Evolutionary conservation across 2,888 invertebrate species (phyloP).

Genomic region (Drosophila seclusa): DNA sequence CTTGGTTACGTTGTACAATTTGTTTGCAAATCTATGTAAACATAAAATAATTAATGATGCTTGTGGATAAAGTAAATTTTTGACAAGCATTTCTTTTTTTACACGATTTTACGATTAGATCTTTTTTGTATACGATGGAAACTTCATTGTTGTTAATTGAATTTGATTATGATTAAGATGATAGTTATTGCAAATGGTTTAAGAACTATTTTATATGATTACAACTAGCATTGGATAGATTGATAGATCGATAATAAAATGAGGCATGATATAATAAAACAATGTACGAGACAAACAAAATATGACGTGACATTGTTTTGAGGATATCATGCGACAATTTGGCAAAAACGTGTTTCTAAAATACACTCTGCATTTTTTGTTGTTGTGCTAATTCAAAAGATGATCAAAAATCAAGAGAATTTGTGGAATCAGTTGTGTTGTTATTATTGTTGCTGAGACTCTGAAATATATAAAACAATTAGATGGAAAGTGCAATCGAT

Average conservation of each 20-base stretch:
- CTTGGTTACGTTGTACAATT: slow-evolving; percentile 65
- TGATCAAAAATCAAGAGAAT: slow-evolving; percentile 13
- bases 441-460: slow-evolving; percentile 26
- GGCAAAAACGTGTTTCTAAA: slow-evolving; percentile 56
- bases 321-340: slow-evolving; percentile 50
- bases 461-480: slow-evolving; percentile 59
- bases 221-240: slow-evolving; percentile 32
- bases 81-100: slow-evolving; percentile 38
- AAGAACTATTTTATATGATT: slow-evolving; percentile 48
- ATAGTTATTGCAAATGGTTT: slow-evolving; percentile 53
- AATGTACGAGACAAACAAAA: slow-evolving; percentile 34
- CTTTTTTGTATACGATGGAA: slow-evolving; percentile 17
- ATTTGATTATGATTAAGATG: slow-evolving; percentile 39
- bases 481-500: slow-evolving; percentile 44
- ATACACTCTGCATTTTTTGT: slow-evolving; percentile 23
- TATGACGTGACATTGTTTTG: slow-evolving; percentile 34
- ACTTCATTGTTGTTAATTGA: slow-evolving; percentile 26
- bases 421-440: slow-evolving; percentile 17
- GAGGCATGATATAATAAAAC: slow-evolving; percentile 51
- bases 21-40: slow-evolving; percentile 52
- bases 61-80: slow-evolving; percentile 38
- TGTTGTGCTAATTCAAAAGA: slow-evolving; percentile 21
- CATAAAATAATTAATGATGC: slow-evolving; percentile 41
- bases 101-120: slow-evolving; percentile 41
- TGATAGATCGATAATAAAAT: slow-evolving; percentile 9